Conservation (phyloP, 2,113 vertebrate species). For the Heterocephalus glaber region DNA sequence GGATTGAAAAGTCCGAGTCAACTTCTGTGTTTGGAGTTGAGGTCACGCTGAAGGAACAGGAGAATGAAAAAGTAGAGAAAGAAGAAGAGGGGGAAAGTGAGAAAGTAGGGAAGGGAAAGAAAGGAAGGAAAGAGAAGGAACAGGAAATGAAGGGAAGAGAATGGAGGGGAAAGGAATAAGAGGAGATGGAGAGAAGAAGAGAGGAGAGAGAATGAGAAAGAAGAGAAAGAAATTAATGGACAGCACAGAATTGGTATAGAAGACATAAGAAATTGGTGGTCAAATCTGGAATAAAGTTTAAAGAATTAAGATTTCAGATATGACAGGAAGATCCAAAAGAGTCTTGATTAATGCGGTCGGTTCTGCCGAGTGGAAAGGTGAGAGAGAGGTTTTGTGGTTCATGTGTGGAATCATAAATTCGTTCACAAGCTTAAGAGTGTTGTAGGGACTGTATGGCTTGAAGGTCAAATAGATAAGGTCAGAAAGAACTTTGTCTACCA, state of each 20-base stretch:
- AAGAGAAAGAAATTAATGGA: not conserved
- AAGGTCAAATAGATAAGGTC: not conserved
- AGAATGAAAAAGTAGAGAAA: not conserved
- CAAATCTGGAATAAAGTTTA: not conserved
- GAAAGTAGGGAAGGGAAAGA: not conserved
- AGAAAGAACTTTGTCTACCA: not conserved
- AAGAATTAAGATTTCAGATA: not conserved
- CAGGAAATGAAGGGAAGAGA: not conserved
- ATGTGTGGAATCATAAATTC: accelerated
- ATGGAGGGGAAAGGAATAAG: accelerated
- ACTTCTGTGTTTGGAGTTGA: not conserved
- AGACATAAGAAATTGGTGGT: not conserved
- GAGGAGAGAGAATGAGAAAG: not conserved
- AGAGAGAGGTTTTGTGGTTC: no score
- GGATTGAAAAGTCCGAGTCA: accelerated
- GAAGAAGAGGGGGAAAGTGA: not conserved
- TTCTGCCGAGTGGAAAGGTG: not conserved
- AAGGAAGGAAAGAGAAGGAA: not conserved
- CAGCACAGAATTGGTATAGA: accelerated
- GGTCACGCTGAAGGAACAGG: no score
- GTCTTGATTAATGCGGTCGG: accelerated
- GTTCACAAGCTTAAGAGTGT: not conserved
- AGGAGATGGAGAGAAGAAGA: no score
- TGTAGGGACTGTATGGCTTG: accelerated
- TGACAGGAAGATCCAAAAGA: accelerated